A percentile compares a stretch with the other conserved stretches of the same genome.
Conservation (phyloP, 1,140 invertebrate genomes). For the Lordiphosa mommai region DNA sequence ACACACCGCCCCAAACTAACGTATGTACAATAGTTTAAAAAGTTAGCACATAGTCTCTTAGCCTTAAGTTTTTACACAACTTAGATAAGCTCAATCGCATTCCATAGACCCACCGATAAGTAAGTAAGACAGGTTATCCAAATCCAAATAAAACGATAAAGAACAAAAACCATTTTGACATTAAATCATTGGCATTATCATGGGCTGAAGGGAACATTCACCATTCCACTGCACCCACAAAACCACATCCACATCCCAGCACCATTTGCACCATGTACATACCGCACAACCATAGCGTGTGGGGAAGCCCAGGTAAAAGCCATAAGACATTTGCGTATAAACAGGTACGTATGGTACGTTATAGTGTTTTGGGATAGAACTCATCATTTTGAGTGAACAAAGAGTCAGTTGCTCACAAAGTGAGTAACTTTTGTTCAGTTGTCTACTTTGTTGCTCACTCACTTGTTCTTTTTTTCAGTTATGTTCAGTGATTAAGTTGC, state of each 20-base stretch:
- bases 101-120: conserved; percentile 55
- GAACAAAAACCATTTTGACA: conserved; percentile 35
- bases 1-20: conserved; percentile 20
- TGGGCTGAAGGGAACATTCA: conserved; percentile 12
- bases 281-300: conserved; percentile 8
- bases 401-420: too few species aligned
- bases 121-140: conserved; percentile 42
- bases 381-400: neutral
- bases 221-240: conserved; percentile 15
- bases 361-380: neutral
- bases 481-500: too few species aligned
- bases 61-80: conserved; percentile 28
- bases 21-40: conserved; percentile 41
- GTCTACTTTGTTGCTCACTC: too few species aligned
- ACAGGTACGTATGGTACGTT: conserved; percentile 1
- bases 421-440: too few species aligned
- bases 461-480: too few species aligned
- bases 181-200: conserved; percentile 57
- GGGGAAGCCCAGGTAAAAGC: conserved; percentile 21
- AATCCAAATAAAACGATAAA: conserved; percentile 26
- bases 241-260: conserved; percentile 23
- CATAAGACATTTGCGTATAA: neutral
- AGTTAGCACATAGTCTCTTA: conserved; percentile 33
- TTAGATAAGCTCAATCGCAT: conserved; percentile 60
- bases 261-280: conserved; percentile 40